Evolutionary conservation across 2,888 invertebrate genomes (phyloP), one percentile per base, ranked within the genome.

Genomic region (Neuroscelio doddi): DNA sequence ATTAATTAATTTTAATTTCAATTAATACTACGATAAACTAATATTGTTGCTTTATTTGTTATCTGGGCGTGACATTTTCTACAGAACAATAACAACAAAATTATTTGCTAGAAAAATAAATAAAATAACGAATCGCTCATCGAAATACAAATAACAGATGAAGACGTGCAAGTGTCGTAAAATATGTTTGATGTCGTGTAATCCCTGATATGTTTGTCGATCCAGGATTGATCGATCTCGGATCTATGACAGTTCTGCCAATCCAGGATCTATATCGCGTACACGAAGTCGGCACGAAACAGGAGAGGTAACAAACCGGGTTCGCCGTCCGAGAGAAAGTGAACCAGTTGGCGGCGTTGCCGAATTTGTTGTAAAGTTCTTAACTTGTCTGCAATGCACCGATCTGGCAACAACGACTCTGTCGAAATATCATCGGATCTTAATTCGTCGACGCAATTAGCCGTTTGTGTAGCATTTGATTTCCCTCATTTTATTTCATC

Each of bases 321-420:
- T 74, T 78, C 74, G 76, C 75, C 75, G 75, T 61, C 72, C 76
- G 77, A 80, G 81, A 81, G 81, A 81, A 81, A 81, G 81, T 81
- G 80, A 81, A 80, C 80, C 80, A 80, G 80, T 78, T 77, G 78
- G 78, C 81, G 75, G 72, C 67, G 81, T 80, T 80, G 81, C 76
- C 81, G 78, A 81, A 81, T 80, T 79, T 74, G 72, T 71, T 65
- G 67, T 72, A 62, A 47, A 71, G 53, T 67, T 51, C 57, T 47
- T 9, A 24, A 32, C 44, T 21, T 10, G 29, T 44, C 10, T 5
- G n/a, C n/a, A n/a, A n/a, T n/a, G n/a, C n/a, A 27, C 44, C 62
- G 51, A 56, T 51, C 52, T 47, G 64, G 64, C 64, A 64, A 64
- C 64, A 5, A 26, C 26, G 29, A 14, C 46, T 14, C 16, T 24